Percentiles rank a stretch among this genome's conserved stretches.
phyloP scores from a whole-genome alignment of 2,113 vertebrate species.

The Trematomus loennbergii region DNA sequence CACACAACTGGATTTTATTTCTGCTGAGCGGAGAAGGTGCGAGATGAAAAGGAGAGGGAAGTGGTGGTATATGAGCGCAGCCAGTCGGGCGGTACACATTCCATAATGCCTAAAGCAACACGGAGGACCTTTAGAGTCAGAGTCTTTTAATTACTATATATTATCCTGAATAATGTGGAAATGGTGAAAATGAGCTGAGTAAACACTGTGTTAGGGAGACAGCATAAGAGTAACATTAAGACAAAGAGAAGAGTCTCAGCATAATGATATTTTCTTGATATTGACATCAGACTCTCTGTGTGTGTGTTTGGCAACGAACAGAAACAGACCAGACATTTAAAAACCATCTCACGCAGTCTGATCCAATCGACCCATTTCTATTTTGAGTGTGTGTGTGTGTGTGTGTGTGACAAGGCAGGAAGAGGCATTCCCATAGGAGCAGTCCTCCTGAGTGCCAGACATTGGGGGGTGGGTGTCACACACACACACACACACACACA shows the following conservation, averaged over 20 bases:
- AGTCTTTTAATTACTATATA: conserved; percentile 64
- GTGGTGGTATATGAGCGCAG: conserved; percentile 39
- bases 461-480: conserved; percentile 69
- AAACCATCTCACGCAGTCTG: conserved; percentile 72
- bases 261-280: neutral
- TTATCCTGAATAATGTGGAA: conserved; percentile 52
- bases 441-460: conserved; percentile 76
- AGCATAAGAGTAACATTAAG: neutral
- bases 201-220: conserved; percentile 24
- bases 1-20: conserved; percentile 79
- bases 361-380: conserved; percentile 72
- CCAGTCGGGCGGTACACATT: conserved; percentile 54
- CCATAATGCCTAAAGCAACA: conserved; percentile 68
- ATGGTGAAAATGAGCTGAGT: conserved; percentile 46
- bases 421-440: conserved; percentile 72
- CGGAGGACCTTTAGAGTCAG: conserved; percentile 50
- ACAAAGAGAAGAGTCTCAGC: conserved; percentile 7
- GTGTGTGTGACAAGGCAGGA: conserved; percentile 62
- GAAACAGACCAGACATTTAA: conserved; percentile 69
- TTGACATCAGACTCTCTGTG: conserved; percentile 17
- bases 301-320: conserved; percentile 59
- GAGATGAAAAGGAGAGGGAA: conserved; percentile 63
- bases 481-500: conserved; percentile 22
- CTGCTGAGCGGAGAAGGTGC: conserved; percentile 57
- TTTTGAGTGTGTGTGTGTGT: conserved; percentile 56